Evolutionary conservation across 2,888 invertebrate genomes (phyloP).

Genomic region (Habroteleia sp.): DNA sequence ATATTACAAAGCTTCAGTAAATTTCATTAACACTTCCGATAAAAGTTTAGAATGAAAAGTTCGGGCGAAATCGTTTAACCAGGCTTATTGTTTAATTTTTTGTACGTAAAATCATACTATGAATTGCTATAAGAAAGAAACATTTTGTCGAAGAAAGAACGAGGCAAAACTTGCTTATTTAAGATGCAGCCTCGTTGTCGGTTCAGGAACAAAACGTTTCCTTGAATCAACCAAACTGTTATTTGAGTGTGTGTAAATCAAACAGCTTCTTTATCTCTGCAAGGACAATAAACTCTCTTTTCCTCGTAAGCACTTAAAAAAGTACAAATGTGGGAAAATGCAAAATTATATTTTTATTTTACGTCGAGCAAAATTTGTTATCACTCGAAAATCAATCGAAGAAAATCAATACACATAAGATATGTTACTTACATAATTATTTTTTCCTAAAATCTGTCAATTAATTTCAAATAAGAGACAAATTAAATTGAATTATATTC

Average conservation of each 20-base stretch:
- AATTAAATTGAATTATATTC: too few relatives aligned
- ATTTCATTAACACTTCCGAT: too few relatives aligned
- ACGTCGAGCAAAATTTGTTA: too few relatives aligned
- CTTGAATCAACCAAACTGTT: constrained; percentile 56
- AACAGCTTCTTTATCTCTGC: constrained; percentile 60
- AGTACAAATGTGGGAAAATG: constrained; percentile 18
- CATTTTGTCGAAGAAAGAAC: constrained; percentile 41
- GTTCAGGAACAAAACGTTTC: constrained; percentile 60
- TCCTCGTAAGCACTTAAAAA: constrained; percentile 37
- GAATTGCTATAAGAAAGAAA: constrained; percentile 36
- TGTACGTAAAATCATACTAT: constrained; percentile 43
- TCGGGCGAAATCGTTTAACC: constrained; percentile 33
- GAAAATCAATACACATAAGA: too few relatives aligned
- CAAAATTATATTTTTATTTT: too few relatives aligned
- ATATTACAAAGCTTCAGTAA: neutral
- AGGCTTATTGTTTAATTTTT: constrained; percentile 13
- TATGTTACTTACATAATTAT: too few relatives aligned
- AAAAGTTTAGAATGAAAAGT: constrained; percentile 38
- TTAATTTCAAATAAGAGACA: too few relatives aligned
- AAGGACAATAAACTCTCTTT: constrained; percentile 54
- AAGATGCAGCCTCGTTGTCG: constrained; percentile 53
- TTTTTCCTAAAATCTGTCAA: too few relatives aligned
- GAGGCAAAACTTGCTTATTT: constrained; percentile 47
- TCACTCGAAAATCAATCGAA: too few relatives aligned
- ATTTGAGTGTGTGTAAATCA: constrained; percentile 47